Percentiles rank a stretch among this genome's conserved stretches.
Conservation (phyloP, 2,797 vertebrate genomes). For the Anisognathus igniventris region DNA sequence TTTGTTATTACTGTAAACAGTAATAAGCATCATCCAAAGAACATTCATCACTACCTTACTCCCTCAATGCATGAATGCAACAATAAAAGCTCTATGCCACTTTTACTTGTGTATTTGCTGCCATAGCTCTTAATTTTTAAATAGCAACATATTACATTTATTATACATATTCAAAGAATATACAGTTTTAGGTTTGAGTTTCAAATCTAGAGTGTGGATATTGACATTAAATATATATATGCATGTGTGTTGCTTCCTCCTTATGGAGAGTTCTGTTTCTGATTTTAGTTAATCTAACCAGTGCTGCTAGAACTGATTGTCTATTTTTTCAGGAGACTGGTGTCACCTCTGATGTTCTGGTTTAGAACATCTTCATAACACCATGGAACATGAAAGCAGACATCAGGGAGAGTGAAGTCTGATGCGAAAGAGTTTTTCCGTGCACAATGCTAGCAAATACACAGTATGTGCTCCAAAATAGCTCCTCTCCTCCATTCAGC, state of each 20-base stretch:
- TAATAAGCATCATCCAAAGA: constrained; percentile 19
- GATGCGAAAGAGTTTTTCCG: neutral
- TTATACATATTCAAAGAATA: neutral
- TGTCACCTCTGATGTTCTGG: neutral
- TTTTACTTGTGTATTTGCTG: neutral
- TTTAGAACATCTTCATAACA: neutral
- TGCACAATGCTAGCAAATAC: neutral
- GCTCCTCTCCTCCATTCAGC: neutral
- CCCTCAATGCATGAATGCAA: neutral
- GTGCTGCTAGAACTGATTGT: neutral
- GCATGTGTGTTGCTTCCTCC: neutral
- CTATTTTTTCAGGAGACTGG: neutral
- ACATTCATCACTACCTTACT: neutral
- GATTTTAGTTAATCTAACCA: neutral
- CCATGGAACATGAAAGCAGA: neutral
- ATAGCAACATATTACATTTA: neutral
- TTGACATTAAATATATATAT: neutral
- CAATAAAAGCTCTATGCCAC: neutral
- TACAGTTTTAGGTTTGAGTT: neutral
- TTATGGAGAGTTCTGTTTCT: neutral
- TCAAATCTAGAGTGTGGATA: neutral
- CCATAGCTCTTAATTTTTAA: neutral
- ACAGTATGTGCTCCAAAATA: neutral
- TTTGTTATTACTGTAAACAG: constrained; percentile 3
- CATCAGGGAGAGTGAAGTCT: neutral